Base-by-base conservation (phyloP, 1,140 invertebrate species). In the Diabrotica virgifera region DNA sequence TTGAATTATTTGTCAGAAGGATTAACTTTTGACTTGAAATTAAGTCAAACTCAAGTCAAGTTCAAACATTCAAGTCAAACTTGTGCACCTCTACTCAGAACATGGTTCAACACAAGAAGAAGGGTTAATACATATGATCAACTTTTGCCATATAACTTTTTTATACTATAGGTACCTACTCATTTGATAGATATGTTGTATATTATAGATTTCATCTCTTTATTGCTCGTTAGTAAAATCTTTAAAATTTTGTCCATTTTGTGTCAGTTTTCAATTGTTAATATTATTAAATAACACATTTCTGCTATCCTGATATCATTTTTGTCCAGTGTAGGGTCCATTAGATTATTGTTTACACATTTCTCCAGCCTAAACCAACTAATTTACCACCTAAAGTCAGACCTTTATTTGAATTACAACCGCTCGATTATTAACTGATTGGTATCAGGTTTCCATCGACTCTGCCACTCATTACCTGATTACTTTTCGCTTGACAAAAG, bases 341-440 rank as follows among this genome's bases (percentile, higher is more conserved):
- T 46, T 46, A 2, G 8, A n/a, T 4, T 46, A 8, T n/a, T n/a
- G 40, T 10, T 5, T 46, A 46, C n/a, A 8, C n/a, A 46, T 10
- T 46, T 10, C 40, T 8, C n/a, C 8, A n/a, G 8, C 8, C 3
- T 46, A 10, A 10, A 10, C 40, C 8, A 46, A 46, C 40, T 46
- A 46, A 46, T 46, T 10, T 46, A n/a, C 8, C 40, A 5, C 8
- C 8, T 46, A 46, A 10, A 8, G 8, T 46, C 40, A 46, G 40
- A 46, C n/a, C n/a, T 46, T 46, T 46, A 10, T 46, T 46, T 10
- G n/a, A 46, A n/a, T 46, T n/a, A 46, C 40, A 8, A 24, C 40
- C n/a, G 40, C 40, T n/a, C 40, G 40, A 46, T 46, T 46, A 46
- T 46, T 46, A 46, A 46, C 40, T 46, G 40, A 46, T 46, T 46